Evolutionary conservation across 2,113 vertebrate species (phyloP), one percentile per base, ranked within the genome.

Genomic region (Tapirus terrestris): DNA sequence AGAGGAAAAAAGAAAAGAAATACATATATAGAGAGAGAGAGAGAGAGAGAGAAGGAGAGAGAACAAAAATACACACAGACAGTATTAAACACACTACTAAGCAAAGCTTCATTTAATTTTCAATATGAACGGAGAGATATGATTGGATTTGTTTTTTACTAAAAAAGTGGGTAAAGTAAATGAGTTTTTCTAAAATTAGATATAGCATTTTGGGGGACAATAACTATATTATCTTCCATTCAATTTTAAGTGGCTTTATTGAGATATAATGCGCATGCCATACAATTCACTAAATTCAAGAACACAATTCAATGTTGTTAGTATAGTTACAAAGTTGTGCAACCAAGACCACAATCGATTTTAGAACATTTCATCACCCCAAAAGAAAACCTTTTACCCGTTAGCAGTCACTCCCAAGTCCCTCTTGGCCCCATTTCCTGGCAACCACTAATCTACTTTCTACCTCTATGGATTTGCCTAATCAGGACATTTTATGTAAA

Each of bases 331-430:
- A 29, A 51, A 83, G 87, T 21, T 33, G 11, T 33, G 25, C 5
- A 5, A 9, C 5, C 5, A n/a, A 73, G 39, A 51, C 60, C 18
- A 61, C 3, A 39, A 18, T 43, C 3, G 84, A 21, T 12, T 25
- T 76, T 23, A 72, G 60, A 45, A 27, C 11, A 2, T 25, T 43
- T 21, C 27, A 12, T 39, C 4, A 31, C 8, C 18, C 6, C 25
- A 0, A 21, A 29, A 25, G 63, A 3, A 58, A 65, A 29, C 8
- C 18, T 25, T 23, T 0, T 1, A 5, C 4, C 20, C 10, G 0
- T 0, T 7, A n/a, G 20, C 0, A 7, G 25, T 77, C 33, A 3
- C 75, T 18, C 2, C 2, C 1, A 7, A 43, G 16, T 2, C 27
- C 33, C 3, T 56, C n/a, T n/a, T 56, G 8, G 2, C 16, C 16